These are phyloP conservation scores for Mastigias papua DNA, from an alignment of 30 jellyfish, hydroid and myxozoan species.

Conservation along the genomic window DNA sequence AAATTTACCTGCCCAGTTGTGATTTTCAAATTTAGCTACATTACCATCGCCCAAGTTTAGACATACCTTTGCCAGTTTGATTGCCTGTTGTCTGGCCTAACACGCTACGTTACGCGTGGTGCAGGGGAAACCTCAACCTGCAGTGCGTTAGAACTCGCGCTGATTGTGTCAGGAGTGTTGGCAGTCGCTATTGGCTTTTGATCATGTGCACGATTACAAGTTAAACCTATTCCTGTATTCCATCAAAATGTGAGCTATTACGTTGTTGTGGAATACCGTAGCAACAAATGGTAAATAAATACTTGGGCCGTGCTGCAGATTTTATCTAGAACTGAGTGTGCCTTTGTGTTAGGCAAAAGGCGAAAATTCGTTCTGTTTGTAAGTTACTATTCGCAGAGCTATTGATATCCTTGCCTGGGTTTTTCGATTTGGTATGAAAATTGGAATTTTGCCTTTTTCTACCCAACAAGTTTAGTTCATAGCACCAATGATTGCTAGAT, in stretches of 20 bases:
- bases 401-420: too few species aligned
- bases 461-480: too few species aligned
- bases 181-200: background rate
- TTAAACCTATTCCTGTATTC: background rate
- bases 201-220: background rate
- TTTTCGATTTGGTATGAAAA: too few species aligned
- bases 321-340: too few species aligned
- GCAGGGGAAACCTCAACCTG: constrained; percentile 44
- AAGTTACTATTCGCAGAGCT: too few species aligned
- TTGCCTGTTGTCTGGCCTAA: background rate
- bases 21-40: background rate
- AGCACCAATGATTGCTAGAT: too few species aligned
- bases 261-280: background rate
- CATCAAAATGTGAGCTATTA: background rate
- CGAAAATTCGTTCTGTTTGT: too few species aligned
- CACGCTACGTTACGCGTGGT: constrained; percentile 1
- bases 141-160: background rate
- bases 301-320: too few species aligned
- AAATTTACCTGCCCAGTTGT: too few species aligned
- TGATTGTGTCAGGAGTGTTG: background rate
- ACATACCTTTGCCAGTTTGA: background rate
- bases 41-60: background rate
- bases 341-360: too few species aligned
- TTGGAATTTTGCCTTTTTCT: too few species aligned
- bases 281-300: background rate